phyloP scores from a whole-genome alignment of 2,113 vertebrate species.

The Dryoscopus gambensis region DNA sequence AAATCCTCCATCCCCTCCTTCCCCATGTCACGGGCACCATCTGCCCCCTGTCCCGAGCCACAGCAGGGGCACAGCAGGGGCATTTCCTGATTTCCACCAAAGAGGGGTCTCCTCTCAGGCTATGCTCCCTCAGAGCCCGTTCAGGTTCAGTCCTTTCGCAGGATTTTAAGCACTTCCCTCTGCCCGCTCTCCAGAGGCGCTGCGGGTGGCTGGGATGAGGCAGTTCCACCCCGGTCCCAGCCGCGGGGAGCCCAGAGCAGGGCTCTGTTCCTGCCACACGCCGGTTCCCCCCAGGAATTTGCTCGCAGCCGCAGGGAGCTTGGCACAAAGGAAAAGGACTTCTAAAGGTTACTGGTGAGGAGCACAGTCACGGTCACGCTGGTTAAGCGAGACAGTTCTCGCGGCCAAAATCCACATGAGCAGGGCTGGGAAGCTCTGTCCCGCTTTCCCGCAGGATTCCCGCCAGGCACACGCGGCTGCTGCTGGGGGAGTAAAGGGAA shows the following conservation, averaged over 20 bases:
- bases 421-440: neutral
- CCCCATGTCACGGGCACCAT: neutral
- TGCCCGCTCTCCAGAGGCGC: neutral
- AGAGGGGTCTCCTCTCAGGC: neutral
- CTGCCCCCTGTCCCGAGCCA: neutral
- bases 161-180: neutral
- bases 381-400: neutral
- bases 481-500: neutral
- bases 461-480: neutral
- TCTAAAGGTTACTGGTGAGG: neutral
- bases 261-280: neutral
- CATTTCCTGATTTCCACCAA: neutral
- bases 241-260: accelerated
- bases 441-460: too few species aligned
- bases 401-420: neutral
- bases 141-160: neutral
- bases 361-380: neutral
- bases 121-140: too few species aligned
- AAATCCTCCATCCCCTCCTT: neutral
- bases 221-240: neutral
- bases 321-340: neutral
- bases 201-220: neutral
- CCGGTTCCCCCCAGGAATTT: accelerated
- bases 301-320: neutral
- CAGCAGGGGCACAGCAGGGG: neutral